phyloP scores from a whole-genome alignment of 2,888 invertebrate genomes.

The Erpobdella octoculata region DNA sequence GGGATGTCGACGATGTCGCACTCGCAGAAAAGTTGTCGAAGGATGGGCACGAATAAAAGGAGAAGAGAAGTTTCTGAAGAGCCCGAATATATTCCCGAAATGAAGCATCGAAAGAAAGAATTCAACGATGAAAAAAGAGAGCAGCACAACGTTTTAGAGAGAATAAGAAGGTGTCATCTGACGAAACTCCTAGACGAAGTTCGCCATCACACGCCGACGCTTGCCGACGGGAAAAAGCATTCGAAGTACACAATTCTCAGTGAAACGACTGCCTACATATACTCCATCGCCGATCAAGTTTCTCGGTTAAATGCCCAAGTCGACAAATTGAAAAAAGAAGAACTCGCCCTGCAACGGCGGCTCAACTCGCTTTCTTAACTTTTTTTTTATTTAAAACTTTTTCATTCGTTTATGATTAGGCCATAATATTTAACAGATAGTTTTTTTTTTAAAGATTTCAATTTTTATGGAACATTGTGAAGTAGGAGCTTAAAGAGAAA shows the following conservation, averaged over 20 bases:
- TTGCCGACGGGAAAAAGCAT: background rate
- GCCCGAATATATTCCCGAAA: background rate
- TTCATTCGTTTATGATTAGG: too few species aligned
- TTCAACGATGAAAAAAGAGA: slow-evolving; percentile 3
- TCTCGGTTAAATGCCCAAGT: too few species aligned
- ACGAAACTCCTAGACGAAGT: background rate
- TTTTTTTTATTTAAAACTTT: too few species aligned
- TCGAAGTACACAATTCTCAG: background rate
- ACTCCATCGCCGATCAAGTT: too few species aligned
- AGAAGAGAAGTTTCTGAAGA: background rate
- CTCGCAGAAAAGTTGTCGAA: background rate
- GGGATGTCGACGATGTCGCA: background rate
- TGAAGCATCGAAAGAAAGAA: background rate
- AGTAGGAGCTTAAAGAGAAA: too few species aligned
- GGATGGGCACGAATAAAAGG: background rate
- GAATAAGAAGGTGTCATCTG: background rate
- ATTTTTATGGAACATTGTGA: too few species aligned
- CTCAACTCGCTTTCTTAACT: too few species aligned
- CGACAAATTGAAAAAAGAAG: too few species aligned
- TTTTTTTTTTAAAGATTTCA: too few species aligned
- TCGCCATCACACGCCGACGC: background rate
- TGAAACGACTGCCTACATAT: background rate
- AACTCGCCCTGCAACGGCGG: too few species aligned
- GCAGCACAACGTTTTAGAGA: slow-evolving; percentile 6
- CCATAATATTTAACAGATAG: too few species aligned